A percentile compares a stretch with the other conserved stretches of the same genome.
Evolutionary conservation across 2,888 invertebrate genomes (phyloP).

Genomic region (Cantharis flavilabris): DNA sequence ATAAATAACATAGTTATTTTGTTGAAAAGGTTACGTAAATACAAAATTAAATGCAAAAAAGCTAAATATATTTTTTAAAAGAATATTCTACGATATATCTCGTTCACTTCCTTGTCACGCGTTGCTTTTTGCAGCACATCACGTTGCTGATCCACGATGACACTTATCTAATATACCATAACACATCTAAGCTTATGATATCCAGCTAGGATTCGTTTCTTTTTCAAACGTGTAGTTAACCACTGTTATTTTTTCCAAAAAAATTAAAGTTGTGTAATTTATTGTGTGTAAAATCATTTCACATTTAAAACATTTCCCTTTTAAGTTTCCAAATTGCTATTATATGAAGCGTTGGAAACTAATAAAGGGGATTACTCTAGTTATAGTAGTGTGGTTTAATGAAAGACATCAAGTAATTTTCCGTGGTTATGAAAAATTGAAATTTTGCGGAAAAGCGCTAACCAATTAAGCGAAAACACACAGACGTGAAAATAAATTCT

Average conservation of each 20-base stretch:
- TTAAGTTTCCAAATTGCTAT: background rate
- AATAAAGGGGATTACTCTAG: background rate
- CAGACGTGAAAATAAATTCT: no score
- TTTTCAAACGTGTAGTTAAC: conserved; percentile 32
- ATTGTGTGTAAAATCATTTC: background rate
- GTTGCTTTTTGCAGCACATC: conserved; percentile 39
- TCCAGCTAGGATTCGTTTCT: conserved; percentile 42
- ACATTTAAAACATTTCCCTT: background rate
- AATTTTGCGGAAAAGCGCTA: background rate
- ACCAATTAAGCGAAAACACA: background rate
- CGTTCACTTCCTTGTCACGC: conserved; percentile 43
- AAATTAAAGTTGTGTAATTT: background rate
- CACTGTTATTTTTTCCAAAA: background rate
- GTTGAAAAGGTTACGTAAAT: background rate
- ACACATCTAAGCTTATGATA: conserved; percentile 46
- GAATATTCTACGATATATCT: conserved; percentile 29
- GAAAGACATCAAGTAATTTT: background rate
- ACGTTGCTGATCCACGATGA: conserved; percentile 45
- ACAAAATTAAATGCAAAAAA: background rate
- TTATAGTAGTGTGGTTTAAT: background rate
- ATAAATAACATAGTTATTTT: background rate
- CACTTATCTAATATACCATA: conserved; percentile 49
- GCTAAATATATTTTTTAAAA: background rate
- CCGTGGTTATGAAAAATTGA: background rate
- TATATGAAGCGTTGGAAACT: background rate